These are phyloP conservation scores for Drosophila eugracilis DNA, from an alignment of 1,140 invertebrate species.

Conservation along the genomic window DNA sequence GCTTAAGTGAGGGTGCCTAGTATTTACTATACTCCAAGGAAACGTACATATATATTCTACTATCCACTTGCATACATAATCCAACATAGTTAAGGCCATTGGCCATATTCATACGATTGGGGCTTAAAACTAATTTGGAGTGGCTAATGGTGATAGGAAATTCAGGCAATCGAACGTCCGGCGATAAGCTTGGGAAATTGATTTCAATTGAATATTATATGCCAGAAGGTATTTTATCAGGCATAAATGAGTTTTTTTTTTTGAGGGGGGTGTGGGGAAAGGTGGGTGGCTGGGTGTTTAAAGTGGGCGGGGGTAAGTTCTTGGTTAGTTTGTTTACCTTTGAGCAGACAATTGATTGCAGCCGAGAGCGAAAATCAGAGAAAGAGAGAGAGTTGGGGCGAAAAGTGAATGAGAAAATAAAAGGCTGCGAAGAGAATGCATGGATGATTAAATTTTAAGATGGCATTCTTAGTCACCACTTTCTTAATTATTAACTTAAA, in stretches of 20 bases:
- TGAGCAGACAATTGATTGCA: constrained; percentile 37
- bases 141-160: constrained; percentile 25
- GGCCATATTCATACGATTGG: neutral
- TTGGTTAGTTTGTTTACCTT: constrained; percentile 62
- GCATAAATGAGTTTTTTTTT: neutral
- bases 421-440: neutral
- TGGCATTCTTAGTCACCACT: neutral
- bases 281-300: neutral
- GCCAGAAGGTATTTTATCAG: constrained; percentile 6
- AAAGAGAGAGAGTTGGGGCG: neutral
- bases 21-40: neutral
- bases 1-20: neutral
- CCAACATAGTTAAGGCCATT: neutral
- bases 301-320: constrained; percentile 4
- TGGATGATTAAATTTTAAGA: neutral
- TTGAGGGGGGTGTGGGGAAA: neutral
- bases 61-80: neutral
- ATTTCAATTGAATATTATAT: constrained; percentile 15
- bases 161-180: constrained; percentile 23
- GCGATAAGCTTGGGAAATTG: constrained; percentile 20
- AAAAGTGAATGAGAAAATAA: neutral
- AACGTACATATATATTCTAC: neutral
- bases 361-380: constrained; percentile 5
- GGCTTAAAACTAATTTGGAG: constrained; percentile 28
- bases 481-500: neutral